Conservation (phyloP, 1,140 invertebrate genomes). For the Calosoma granatense region DNA sequence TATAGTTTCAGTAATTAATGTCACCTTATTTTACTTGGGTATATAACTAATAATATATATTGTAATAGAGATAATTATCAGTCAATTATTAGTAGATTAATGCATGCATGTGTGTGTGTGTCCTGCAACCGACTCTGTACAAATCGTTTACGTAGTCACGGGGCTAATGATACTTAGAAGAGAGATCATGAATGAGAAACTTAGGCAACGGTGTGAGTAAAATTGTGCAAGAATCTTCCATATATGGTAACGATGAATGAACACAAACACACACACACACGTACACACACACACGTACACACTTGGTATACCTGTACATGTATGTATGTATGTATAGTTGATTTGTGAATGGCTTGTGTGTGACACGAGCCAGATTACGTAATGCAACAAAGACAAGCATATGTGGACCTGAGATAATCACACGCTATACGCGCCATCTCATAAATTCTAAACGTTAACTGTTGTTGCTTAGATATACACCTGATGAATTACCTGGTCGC, state of each 20-base stretch:
- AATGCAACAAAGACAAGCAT: not conserved
- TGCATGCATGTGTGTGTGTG: too few relatives aligned
- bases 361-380: conserved; percentile 1
- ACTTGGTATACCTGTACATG: too few relatives aligned
- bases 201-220: not conserved
- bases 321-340: too few relatives aligned
- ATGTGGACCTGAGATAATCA: not conserved
- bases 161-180: not conserved
- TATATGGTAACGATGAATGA: conserved; percentile 2
- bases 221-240: not conserved
- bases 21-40: too few relatives aligned
- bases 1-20: too few relatives aligned
- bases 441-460: not conserved
- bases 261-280: not conserved
- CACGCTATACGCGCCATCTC: not conserved
- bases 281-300: too few relatives aligned
- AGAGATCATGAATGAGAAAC: conserved; percentile 1
- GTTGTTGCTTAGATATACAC: not conserved
- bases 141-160: not conserved
- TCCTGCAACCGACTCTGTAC: too few relatives aligned
- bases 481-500: not conserved
- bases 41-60: too few relatives aligned
- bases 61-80: too few relatives aligned
- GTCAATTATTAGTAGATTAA: too few relatives aligned
- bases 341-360: conserved; percentile 4